Percentiles rank a stretch among this genome's conserved stretches.
Evolutionary conservation across 2,113 vertebrate genomes (phyloP).

Genomic region (Ascaphus truei): DNA sequence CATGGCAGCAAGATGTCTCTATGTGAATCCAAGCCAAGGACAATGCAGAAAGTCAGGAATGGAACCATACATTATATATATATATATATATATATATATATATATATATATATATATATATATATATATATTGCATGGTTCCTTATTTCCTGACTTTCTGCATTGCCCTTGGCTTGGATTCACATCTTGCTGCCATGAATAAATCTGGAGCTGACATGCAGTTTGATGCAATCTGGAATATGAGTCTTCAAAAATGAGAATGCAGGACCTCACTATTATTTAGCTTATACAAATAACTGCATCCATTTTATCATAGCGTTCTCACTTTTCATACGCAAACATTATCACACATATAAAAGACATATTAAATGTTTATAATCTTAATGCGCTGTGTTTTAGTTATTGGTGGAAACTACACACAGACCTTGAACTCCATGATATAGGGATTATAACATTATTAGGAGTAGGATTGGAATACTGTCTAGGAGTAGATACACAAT

Average conservation of each 20-base stretch:
- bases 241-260: neutral
- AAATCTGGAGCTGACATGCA: neutral
- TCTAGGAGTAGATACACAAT: too few relatives aligned
- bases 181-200: neutral
- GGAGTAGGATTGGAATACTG: too few relatives aligned
- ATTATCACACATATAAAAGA: too few relatives aligned
- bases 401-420: too few relatives aligned
- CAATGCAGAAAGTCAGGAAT: constrained; percentile 19
- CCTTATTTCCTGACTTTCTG: constrained; percentile 2
- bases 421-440: too few relatives aligned
- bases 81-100: neutral
- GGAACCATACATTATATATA: neutral
- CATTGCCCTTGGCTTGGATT: constrained; percentile 2
- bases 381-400: too few relatives aligned
- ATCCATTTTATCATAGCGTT: too few relatives aligned
- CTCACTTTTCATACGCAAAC: too few relatives aligned
- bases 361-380: too few relatives aligned
- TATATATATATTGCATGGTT: neutral
- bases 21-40: neutral
- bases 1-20: neutral
- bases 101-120: constrained; percentile 8
- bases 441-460: too few relatives aligned
- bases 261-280: too few relatives aligned
- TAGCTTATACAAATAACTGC: too few relatives aligned
- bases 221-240: constrained; percentile 1